Evolutionary conservation across 2,113 vertebrate species (phyloP).

Genomic region (Antechinus stuartii): DNA sequence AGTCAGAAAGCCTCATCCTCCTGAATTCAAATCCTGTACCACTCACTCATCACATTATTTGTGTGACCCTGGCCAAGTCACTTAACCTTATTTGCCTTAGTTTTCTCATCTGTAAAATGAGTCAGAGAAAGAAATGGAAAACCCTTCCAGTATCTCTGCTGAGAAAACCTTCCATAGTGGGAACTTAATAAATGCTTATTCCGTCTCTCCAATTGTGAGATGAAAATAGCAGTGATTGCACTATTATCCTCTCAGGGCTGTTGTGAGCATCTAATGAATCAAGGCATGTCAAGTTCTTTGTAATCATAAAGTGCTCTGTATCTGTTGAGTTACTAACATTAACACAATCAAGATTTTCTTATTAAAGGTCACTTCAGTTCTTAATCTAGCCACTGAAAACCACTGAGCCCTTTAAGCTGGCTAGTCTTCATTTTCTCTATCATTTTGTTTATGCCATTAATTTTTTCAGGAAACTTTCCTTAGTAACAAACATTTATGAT

Average conservation of each 20-base stretch:
- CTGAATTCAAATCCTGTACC: not conserved
- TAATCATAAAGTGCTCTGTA: not conserved
- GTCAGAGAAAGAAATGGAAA: not conserved
- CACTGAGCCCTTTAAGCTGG: not conserved
- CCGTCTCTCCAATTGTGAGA: not conserved
- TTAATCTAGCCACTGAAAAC: not conserved
- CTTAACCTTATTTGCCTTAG: not conserved
- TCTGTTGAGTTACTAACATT: not conserved
- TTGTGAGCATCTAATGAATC: not conserved
- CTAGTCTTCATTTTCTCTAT: not conserved
- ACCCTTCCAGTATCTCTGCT: not conserved
- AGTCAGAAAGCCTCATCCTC: not conserved
- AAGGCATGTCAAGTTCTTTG: not conserved
- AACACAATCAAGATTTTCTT: not conserved
- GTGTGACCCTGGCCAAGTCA: not conserved
- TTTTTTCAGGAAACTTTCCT: not conserved
- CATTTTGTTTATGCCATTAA: not conserved
- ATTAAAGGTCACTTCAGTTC: not conserved
- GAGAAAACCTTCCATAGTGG: not conserved
- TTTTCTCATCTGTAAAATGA: not conserved
- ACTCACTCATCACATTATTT: not conserved
- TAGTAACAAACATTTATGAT: not conserved
- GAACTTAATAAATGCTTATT: not conserved
- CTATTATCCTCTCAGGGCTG: not conserved
- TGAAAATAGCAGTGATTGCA: not conserved